Conservation (phyloP, 2,113 vertebrate genomes). For the Alethe diademata region DNA sequence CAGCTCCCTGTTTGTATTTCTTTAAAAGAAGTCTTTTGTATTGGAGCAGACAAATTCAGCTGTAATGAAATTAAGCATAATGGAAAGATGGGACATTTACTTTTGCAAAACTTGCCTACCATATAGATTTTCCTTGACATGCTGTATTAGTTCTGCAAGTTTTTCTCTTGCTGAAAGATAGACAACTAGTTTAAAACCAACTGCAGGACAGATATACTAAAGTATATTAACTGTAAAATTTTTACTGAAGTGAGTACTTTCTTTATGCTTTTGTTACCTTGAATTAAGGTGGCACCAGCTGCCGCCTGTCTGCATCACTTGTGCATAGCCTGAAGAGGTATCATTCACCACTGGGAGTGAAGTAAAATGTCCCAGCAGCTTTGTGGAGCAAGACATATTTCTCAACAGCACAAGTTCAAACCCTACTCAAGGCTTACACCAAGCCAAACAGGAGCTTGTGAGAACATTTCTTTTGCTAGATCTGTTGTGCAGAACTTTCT, state of each 20-base stretch:
- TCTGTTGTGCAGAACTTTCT: slow-evolving; percentile 42
- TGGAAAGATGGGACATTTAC: background rate
- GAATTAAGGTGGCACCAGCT: slow-evolving; percentile 50
- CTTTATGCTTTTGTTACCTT: slow-evolving; percentile 45
- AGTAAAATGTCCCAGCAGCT: slow-evolving; percentile 22
- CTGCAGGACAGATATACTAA: background rate
- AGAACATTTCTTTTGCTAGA: background rate
- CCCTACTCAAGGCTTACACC: slow-evolving; percentile 21
- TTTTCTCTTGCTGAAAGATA: background rate
- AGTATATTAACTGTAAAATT: background rate
- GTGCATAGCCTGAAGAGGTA: slow-evolving; percentile 25
- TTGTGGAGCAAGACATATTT: slow-evolving; percentile 53
- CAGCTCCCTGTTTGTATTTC: background rate
- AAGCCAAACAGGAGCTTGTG: slow-evolving; percentile 32
- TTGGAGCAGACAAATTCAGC: background rate
- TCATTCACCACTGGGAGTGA: slow-evolving; percentile 46
- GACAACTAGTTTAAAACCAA: background rate
- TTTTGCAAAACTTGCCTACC: background rate
- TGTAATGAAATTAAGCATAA: background rate
- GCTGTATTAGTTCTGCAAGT: background rate
- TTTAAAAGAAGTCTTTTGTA: background rate
- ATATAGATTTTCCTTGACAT: background rate
- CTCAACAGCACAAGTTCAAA: slow-evolving; percentile 41
- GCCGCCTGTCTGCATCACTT: slow-evolving; percentile 60
- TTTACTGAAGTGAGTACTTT: slow-evolving; percentile 19